Evolutionary conservation across 2,888 invertebrate species (phyloP).

Genomic region (Sphecodes monilicornis): DNA sequence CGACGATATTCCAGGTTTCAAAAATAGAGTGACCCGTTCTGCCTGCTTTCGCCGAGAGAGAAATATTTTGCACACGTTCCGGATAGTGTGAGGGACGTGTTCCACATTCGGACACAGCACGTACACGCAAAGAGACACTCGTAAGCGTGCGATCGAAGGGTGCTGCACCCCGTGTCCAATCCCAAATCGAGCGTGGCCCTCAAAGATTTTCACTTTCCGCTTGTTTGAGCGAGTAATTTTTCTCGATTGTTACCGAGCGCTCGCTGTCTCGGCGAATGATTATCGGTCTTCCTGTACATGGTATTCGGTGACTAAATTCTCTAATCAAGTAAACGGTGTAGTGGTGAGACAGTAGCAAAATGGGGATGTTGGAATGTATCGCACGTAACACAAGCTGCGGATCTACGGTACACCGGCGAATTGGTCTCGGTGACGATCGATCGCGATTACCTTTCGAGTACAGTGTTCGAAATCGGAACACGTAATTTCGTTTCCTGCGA

Average conservation of each 20-base stretch:
- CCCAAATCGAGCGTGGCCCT: conserved; percentile 35
- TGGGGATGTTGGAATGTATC: conserved; percentile 55
- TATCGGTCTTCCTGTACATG: conserved; percentile 55
- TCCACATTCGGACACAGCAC: conserved; percentile 29
- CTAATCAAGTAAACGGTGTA: conserved; percentile 65
- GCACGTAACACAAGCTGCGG: conserved; percentile 56
- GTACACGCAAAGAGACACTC: conserved; percentile 12
- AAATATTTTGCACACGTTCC: conserved; percentile 2
- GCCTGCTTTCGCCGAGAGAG: not conserved
- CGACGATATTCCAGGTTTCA: not conserved
- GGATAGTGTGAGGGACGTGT: conserved; percentile 34
- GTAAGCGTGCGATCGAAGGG: conserved; percentile 32
- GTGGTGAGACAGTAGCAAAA: conserved; percentile 59
- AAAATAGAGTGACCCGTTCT: not conserved
- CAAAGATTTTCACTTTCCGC: conserved; percentile 50
- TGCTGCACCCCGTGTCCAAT: conserved; percentile 34
- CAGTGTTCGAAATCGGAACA: conserved; percentile 7
- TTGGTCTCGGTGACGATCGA: conserved; percentile 21
- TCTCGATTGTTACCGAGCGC: conserved; percentile 13
- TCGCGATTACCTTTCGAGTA: not conserved
- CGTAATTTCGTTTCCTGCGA: not conserved
- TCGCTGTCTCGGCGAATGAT: conserved; percentile 50
- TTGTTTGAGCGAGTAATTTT: conserved; percentile 50
- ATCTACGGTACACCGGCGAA: conserved; percentile 28
- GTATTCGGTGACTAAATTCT: conserved; percentile 68